A percentile compares a stretch with the other conserved stretches of the same genome.
phyloP scores from a whole-genome alignment of 2,113 vertebrate species.

The human (Homo sapiens) region DNA sequence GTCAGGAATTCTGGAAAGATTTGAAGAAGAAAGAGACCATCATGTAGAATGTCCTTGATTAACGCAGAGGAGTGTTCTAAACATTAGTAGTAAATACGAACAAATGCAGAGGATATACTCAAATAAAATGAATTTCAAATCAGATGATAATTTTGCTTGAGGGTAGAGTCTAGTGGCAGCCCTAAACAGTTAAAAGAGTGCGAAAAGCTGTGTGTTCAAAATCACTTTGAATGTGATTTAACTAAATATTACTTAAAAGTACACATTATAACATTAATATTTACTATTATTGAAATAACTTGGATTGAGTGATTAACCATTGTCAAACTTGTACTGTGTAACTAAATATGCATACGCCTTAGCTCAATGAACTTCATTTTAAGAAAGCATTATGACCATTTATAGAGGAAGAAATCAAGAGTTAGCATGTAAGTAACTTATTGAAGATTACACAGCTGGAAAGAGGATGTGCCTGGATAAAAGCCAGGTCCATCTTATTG shows the following conservation, averaged over 20 bases:
- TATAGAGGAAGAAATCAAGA: neutral
- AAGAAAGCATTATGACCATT: neutral
- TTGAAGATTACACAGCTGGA: neutral
- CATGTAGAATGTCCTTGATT: neutral
- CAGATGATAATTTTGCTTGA: neutral
- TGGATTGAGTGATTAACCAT: neutral
- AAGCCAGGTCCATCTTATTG: neutral
- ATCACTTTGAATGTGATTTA: neutral
- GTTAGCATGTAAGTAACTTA: neutral
- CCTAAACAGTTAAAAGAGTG: neutral
- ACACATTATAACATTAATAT: neutral
- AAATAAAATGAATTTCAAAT: neutral
- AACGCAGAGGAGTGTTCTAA: neutral
- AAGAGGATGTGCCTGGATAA: neutral
- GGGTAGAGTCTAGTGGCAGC: neutral
- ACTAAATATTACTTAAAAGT: neutral
- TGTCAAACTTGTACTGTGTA: neutral
- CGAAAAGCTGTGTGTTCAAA: neutral
- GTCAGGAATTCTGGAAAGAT: neutral
- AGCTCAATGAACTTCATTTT: neutral
- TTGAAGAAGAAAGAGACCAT: neutral
- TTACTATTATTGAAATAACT: neutral
- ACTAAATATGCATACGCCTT: neutral
- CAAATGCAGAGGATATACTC: neutral
- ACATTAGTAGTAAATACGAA: neutral